Base-by-base conservation (phyloP, 2,888 invertebrate species). In the Meandrusa payeni region DNA sequence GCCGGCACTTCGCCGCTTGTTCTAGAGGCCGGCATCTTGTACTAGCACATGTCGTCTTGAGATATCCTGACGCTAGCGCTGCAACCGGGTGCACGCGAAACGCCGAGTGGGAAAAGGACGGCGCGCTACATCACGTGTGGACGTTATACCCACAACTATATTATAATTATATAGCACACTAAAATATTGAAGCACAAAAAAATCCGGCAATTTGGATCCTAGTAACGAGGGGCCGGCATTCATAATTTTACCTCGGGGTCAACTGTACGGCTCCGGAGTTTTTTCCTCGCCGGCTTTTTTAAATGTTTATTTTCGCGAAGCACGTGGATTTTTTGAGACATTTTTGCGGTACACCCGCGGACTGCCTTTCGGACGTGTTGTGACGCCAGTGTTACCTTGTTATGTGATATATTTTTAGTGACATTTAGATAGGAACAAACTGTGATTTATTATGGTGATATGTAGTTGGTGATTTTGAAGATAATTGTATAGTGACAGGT, bases 391-490 rank as follows among this genome's bases (percentile, higher is more conserved):
- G 87, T 81, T 85, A 85, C 82, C 82, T 63, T 69, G 78, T 76
- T 75, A 83, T 87, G 86, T 87, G 87, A 87, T 87, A 83, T 81
- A 64, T 76, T 64, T 75, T 77, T 81, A 82, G 82, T 85, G 87
- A 85, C 86, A 74, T 74, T 81, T 69, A 76, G 65, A 72, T 83
- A 85, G 66, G 76, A 85, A 82, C 83, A 75, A 85, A 85, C 87
- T 87, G 87, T 87, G 87, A 87, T 87, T 81, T 80, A 76, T 67
- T 72, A 76, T 79, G 81, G 87, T 87, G 87, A 87, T 87, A 86
- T n/a, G n/a, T 71, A 70, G 68, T 72, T 76, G 83, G 79, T 76
- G 79, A 71, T 55, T 67, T 68, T 69, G 72, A 75, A 76, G 72
- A 65, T 68, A 72, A 74, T 79, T 74, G 76, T 70, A 77, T 74